Evolutionary conservation across 2,797 vertebrate species (phyloP), one percentile per base, ranked within the genome.

Genomic region (Cephalopachus bancanus): DNA sequence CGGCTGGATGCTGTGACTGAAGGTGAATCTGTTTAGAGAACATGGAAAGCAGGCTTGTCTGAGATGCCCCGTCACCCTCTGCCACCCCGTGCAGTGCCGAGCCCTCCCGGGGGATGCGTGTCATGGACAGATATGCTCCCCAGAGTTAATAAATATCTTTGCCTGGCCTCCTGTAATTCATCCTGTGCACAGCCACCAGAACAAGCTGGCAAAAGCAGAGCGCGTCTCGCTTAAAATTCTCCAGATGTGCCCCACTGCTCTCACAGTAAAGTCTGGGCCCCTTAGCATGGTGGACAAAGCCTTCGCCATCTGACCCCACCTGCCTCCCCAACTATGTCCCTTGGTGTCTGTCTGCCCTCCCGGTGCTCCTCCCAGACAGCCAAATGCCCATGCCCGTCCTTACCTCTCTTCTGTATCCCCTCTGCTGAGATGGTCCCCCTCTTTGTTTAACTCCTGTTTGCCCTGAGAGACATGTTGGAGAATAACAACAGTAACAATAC

Each of bases 131-230:
- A 53, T 19, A 9, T 65, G 59, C 65, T 91, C 30, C 74, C 74
- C 44, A 57, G 81, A 44, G 91, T 88, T 78, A 44, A 44, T 71
- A 87, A 80, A 93, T 86, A 0, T 55, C 88, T 93, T 44, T 0
- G 0, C 26, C 44, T 37, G 30, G 33, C 7, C 49, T 19, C 64
- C 69, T 65, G 59, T 72, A 10, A 95, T 17, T 28, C 80, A n/a
- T 69, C n/a, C 60, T 83, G 80, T 0, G 0, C 30, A 49, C 33
- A 55, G 1, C 9, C 0, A 0, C 69, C 28, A 17, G 62, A 37
- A 12, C 5, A 30, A 3, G 1, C 65, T 15, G 1, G 57, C 80
- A 64, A 55, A 75, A 86, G 17, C 64, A 69, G 59, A 75, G 64
- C 6, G 0, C 10, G n/a, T 64, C 75, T 60, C 15, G 1, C 67